Percentiles rank a stretch among this genome's conserved stretches.
phyloP scores from a whole-genome alignment of 2,888 invertebrate species.

The Hylaea fasciaria region DNA sequence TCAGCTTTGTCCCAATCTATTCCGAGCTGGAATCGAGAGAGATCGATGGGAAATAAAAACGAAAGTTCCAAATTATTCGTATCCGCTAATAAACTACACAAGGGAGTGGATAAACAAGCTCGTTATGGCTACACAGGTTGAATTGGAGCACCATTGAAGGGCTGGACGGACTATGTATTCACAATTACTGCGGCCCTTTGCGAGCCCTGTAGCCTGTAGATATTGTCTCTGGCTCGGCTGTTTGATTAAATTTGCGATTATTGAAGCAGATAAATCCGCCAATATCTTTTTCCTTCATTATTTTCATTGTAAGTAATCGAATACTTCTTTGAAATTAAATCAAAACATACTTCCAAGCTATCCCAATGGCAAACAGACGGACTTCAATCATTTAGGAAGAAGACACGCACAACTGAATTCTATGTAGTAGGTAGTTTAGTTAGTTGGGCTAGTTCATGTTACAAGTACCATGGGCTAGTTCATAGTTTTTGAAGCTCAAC shows the following conservation, averaged over 20 bases:
- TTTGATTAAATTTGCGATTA: slow-evolving; percentile 17
- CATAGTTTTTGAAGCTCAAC: too few species aligned
- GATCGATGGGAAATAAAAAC: slow-evolving; percentile 12
- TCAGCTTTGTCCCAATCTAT: slow-evolving; percentile 21
- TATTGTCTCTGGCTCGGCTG: slow-evolving; percentile 19
- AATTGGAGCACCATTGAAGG: slow-evolving; percentile 23
- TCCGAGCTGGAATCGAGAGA: slow-evolving; percentile 8
- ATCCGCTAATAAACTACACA: slow-evolving; percentile 22
- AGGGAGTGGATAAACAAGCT: slow-evolving; percentile 28
- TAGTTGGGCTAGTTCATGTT: too few species aligned
- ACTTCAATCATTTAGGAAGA: too few species aligned
- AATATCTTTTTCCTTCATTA: background rate
- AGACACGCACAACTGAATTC: too few species aligned
- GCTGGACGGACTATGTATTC: slow-evolving; percentile 34
- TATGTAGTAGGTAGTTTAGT: too few species aligned
- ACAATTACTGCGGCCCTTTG: slow-evolving; percentile 36
- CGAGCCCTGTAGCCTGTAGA: slow-evolving; percentile 27
- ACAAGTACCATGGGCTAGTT: too few species aligned
- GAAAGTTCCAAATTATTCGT: slow-evolving; percentile 21
- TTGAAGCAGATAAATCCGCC: slow-evolving; percentile 1
- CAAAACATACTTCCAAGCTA: too few species aligned
- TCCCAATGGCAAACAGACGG: too few species aligned
- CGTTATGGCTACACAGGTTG: slow-evolving; percentile 29
- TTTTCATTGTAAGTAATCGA: background rate
- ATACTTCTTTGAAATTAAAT: too few species aligned